Evolutionary conservation across 2,797 vertebrate species (phyloP).

Genomic region (Sebastes steindachneri): DNA sequence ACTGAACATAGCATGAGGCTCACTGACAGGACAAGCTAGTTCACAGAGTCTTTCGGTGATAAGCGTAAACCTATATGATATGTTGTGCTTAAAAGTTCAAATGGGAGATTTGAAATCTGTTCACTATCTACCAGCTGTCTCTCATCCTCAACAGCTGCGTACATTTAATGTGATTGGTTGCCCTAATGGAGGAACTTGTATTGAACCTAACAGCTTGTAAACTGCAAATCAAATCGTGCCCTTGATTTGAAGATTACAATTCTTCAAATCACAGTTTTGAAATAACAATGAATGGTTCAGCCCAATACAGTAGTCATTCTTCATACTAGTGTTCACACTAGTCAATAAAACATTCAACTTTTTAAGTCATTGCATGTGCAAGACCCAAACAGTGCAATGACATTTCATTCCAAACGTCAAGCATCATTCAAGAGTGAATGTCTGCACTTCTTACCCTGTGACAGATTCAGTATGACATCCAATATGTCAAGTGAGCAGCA

Average conservation of each 20-base stretch:
- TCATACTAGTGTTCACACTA: background rate
- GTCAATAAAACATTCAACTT: background rate
- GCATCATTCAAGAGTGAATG: conserved; percentile 21
- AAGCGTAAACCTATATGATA: background rate
- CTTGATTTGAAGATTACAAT: background rate
- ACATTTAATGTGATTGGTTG: background rate
- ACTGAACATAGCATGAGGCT: too few relatives aligned
- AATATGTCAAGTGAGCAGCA: conserved; percentile 15
- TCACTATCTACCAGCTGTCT: background rate
- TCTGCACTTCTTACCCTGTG: conserved; percentile 9
- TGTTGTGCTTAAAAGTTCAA: background rate
- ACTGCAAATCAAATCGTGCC: background rate
- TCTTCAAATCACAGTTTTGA: background rate
- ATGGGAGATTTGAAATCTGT: background rate
- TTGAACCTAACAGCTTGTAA: background rate
- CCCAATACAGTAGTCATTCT: rapidly evolving
- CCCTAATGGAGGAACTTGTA: too few relatives aligned
- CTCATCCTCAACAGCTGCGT: background rate
- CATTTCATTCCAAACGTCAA: conserved; percentile 28
- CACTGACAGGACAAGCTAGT: background rate
- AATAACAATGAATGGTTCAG: background rate
- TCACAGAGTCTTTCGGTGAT: background rate
- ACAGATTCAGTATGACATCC: conserved; percentile 9
- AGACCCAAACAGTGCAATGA: conserved; percentile 29
- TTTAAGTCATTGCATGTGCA: conserved; percentile 16